Conservation (phyloP, 2,797 vertebrate species). For the Cheirogaleus major region DNA sequence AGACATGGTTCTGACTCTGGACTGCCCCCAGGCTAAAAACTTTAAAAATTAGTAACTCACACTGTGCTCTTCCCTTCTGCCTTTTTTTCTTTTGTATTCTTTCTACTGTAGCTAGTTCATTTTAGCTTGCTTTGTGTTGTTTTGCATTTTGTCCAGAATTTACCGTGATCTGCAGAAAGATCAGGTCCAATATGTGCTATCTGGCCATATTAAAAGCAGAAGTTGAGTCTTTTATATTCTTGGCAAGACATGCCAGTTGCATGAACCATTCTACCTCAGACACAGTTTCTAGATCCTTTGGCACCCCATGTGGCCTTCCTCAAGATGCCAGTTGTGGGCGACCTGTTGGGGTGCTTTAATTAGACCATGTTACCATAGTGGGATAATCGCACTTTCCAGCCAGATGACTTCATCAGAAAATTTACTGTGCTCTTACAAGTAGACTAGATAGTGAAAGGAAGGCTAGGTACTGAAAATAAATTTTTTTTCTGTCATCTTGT, state of each 20-base stretch:
- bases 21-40: neutral
- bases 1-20: neutral
- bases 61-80: neutral
- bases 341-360: neutral
- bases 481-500: neutral
- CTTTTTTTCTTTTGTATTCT: neutral
- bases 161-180: neutral
- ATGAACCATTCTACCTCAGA: neutral
- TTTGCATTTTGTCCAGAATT: neutral
- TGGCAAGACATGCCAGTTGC: neutral
- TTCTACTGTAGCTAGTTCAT: neutral
- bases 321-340: neutral
- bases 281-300: neutral
- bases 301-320: neutral
- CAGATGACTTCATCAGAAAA: neutral
- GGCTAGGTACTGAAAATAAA: neutral
- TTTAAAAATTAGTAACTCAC: neutral
- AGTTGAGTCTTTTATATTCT: neutral
- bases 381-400: neutral
- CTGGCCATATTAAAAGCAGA: neutral
- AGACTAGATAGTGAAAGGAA: neutral
- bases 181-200: neutral
- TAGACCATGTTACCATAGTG: neutral
- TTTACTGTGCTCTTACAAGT: neutral
- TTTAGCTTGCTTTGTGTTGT: neutral